phyloP scores from a whole-genome alignment of 2,888 invertebrate species.

The Asteroscopus sphinx region DNA sequence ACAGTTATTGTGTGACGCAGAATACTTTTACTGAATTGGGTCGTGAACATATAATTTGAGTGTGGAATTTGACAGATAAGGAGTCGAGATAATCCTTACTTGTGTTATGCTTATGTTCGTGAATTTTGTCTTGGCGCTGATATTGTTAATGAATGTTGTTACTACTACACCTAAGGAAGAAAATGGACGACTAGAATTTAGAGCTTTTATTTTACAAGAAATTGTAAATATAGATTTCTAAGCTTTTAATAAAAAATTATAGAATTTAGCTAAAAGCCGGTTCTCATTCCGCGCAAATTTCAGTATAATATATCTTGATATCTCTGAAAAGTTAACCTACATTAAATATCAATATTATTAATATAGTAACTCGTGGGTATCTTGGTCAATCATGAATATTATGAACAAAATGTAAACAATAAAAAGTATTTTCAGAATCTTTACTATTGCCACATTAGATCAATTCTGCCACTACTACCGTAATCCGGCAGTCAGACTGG shows the following conservation, averaged over 20 bases:
- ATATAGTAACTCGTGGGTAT: no score
- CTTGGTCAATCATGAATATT: neutral
- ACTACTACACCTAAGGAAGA: neutral
- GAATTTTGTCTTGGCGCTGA: conserved; percentile 5
- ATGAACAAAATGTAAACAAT: conserved; percentile 13
- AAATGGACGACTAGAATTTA: neutral
- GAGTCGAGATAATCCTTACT: conserved; percentile 39
- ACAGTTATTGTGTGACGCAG: conserved; percentile 63
- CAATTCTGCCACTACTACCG: conserved; percentile 41
- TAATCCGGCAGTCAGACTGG: conserved; percentile 59
- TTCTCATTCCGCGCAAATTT: no score
- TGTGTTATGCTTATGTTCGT: conserved; percentile 15
- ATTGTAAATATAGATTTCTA: no score
- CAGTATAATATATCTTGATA: no score
- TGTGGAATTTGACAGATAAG: conserved; percentile 42
- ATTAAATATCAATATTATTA: no score
- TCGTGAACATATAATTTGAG: conserved; percentile 59
- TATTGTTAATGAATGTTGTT: conserved; percentile 1
- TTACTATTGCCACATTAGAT: conserved; percentile 28
- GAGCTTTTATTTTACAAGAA: no score
- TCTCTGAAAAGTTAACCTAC: no score
- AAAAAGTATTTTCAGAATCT: conserved; percentile 1
- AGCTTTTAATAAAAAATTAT: no score
- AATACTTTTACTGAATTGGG: conserved; percentile 65
- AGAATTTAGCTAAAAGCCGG: neutral